These are phyloP conservation scores for Temnothorax rugatulus DNA, from an alignment of 2,888 invertebrate genomes.

Conservation along the genomic window DNA sequence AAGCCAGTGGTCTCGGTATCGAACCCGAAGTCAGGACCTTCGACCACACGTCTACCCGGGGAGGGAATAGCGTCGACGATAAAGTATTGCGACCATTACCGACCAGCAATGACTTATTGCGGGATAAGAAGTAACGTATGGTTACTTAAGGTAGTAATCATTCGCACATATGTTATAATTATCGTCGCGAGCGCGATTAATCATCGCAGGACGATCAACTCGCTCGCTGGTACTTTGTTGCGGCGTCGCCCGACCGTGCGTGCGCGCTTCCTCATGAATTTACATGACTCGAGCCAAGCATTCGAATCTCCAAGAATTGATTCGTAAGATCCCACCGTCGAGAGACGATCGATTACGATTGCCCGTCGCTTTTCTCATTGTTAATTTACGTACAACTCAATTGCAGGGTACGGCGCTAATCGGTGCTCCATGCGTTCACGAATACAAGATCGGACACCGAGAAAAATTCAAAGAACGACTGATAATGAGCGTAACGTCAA, in stretches of 20 bases:
- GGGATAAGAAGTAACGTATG: slow-evolving; percentile 67
- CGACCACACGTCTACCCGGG: slow-evolving; percentile 67
- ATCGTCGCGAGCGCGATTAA: slow-evolving; percentile 71
- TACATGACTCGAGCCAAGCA: slow-evolving; percentile 41
- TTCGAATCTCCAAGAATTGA: slow-evolving; percentile 31
- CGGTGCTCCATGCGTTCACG: neutral
- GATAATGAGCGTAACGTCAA: slow-evolving; percentile 30
- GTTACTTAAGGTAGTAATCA: slow-evolving; percentile 73
- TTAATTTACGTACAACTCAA: slow-evolving; percentile 26
- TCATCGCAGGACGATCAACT: slow-evolving; percentile 57
- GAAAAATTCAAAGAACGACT: slow-evolving; percentile 10
- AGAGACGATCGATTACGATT: slow-evolving; percentile 20
- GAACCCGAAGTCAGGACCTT: slow-evolving; percentile 53
- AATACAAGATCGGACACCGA: slow-evolving; percentile 3
- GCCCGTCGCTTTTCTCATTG: neutral
- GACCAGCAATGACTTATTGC: slow-evolving; percentile 72
- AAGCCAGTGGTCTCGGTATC: slow-evolving; percentile 62
- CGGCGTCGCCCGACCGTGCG: slow-evolving; percentile 20
- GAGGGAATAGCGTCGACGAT: slow-evolving; percentile 64
- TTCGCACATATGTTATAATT: slow-evolving; percentile 75
- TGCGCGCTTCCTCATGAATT: slow-evolving; percentile 38
- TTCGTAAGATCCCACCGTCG: slow-evolving; percentile 27
- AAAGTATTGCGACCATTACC: slow-evolving; percentile 70
- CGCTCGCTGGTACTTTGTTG: slow-evolving; percentile 54
- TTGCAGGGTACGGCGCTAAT: slow-evolving; percentile 52